A percentile compares a stretch with the other conserved stretches of the same genome.
phyloP scores from a whole-genome alignment of 2,113 vertebrate genomes.

The Pachyramphus minor region DNA sequence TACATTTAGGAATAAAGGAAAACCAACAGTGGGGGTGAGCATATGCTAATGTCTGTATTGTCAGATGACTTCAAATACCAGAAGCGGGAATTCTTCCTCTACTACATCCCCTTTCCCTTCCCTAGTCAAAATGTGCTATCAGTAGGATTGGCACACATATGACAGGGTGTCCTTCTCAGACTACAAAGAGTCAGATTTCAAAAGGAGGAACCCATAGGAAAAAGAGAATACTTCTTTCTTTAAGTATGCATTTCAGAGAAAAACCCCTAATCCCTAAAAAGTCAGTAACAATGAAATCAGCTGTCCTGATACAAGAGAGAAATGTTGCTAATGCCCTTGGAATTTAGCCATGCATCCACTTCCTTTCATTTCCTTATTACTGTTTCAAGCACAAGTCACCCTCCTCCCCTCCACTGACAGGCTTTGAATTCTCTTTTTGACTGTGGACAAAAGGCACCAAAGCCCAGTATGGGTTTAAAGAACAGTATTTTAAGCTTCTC shows the following conservation, averaged over 20 bases:
- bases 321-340: not conserved
- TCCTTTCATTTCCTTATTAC: not conserved
- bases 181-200: not conserved
- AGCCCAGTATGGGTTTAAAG: not conserved
- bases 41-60: not conserved
- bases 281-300: conserved; percentile 18
- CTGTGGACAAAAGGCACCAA: not conserved
- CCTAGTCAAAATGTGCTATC: not conserved
- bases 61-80: not conserved
- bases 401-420: not conserved
- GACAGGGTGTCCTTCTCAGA: not conserved
- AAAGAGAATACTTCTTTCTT: conserved; percentile 41
- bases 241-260: not conserved
- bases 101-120: not conserved
- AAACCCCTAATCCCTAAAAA: conserved; percentile 3
- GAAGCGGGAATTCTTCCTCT: not conserved
- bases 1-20: not conserved
- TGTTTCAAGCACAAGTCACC: not conserved
- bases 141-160: not conserved
- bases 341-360: not conserved
- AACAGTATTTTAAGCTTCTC: not conserved
- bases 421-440: not conserved
- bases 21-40: not conserved
- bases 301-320: not conserved
- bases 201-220: not conserved